Conservation (phyloP, 2,113 vertebrate genomes). For the Electrona antarctica region DNA sequence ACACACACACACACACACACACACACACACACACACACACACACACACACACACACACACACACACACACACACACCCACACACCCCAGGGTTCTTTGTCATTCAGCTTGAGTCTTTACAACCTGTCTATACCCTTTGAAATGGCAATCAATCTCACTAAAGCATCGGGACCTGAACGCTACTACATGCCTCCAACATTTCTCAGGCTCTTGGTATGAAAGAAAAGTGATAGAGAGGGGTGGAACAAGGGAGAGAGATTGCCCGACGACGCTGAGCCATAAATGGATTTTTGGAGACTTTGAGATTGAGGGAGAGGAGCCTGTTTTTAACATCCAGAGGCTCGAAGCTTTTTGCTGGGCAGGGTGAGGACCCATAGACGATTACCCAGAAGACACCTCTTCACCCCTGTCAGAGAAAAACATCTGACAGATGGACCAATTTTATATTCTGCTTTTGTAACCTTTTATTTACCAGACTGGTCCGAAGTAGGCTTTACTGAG, state of each 20-base stretch:
- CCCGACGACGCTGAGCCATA: slow-evolving; percentile 27
- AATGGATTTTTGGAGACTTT: slow-evolving; percentile 55
- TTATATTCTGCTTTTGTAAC: slow-evolving; percentile 17
- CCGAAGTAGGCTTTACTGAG: background rate
- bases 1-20: background rate
- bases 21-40: background rate
- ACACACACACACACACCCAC: background rate
- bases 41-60: background rate
- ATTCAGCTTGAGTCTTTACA: slow-evolving; percentile 23
- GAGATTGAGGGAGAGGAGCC: slow-evolving; percentile 31
- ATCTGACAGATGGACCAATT: background rate
- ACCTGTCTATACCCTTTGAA: slow-evolving; percentile 21
- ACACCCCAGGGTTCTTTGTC: background rate
- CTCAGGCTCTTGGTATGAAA: slow-evolving; percentile 21
- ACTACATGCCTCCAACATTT: slow-evolving; percentile 21
- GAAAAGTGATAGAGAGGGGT: slow-evolving; percentile 17
- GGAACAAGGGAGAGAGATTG: slow-evolving; percentile 10
- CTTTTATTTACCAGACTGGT: slow-evolving; percentile 10
- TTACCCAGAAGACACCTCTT: slow-evolving; percentile 19
- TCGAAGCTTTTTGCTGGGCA: slow-evolving; percentile 14
- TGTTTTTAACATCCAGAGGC: slow-evolving; percentile 45
- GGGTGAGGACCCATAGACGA: slow-evolving; percentile 17
- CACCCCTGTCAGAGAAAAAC: background rate
- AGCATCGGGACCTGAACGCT: slow-evolving; percentile 25
- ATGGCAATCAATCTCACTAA: slow-evolving; percentile 35